These are phyloP conservation scores for Microtus ochrogaster DNA, from an alignment of 2,113 vertebrate species.

Conservation along the genomic window DNA sequence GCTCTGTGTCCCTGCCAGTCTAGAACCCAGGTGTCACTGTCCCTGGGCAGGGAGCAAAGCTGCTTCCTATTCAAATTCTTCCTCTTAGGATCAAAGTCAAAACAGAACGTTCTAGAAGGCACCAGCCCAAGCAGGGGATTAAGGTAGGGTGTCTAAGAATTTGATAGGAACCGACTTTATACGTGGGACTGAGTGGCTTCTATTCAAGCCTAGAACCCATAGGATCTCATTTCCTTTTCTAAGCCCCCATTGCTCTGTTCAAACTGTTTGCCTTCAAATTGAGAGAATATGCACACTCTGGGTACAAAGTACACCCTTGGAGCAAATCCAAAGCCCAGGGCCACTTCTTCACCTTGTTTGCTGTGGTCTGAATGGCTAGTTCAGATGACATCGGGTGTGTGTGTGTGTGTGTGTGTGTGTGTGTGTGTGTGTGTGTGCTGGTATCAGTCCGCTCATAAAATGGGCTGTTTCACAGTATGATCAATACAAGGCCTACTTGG, in stretches of 20 bases:
- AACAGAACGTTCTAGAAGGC: neutral
- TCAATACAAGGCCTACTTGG: neutral
- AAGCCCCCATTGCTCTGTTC: neutral
- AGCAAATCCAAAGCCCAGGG: neutral
- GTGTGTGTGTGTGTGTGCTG: neutral
- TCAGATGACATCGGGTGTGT: constrained; percentile 47
- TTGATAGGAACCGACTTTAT: neutral
- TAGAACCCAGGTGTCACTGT: neutral
- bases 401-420: no score
- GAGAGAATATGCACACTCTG: neutral
- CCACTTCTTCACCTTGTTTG: constrained; percentile 55
- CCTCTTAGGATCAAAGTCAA: neutral
- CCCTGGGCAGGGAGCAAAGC: neutral
- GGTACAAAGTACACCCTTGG: constrained; percentile 31
- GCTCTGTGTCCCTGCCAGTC: neutral
- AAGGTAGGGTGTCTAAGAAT: neutral
- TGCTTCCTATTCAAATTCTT: neutral
- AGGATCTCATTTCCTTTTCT: neutral
- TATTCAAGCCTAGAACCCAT: neutral
- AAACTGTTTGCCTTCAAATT: neutral
- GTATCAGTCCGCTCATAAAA: constrained; percentile 48
- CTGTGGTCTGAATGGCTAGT: constrained; percentile 72
- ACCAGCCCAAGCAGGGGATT: neutral
- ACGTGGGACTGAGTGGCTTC: neutral
- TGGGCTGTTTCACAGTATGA: neutral